Conservation (phyloP, 2,113 vertebrate species). For the Myodes glareolus region DNA sequence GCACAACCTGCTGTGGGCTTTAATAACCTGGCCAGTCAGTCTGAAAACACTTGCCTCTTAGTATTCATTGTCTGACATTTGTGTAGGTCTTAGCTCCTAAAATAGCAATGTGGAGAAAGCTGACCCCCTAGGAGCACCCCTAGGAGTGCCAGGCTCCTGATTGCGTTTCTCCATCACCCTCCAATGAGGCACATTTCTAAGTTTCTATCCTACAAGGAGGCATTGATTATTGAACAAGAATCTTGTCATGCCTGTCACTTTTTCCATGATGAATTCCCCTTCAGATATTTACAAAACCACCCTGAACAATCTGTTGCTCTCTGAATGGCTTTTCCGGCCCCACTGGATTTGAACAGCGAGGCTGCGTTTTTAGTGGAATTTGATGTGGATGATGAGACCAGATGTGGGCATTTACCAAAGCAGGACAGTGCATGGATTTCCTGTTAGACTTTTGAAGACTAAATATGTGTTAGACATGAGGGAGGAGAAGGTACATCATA, state of each 20-base stretch:
- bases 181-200: neutral
- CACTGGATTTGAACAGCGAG: conserved; percentile 55
- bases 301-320: conserved; percentile 26
- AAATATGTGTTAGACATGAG: conserved; percentile 52
- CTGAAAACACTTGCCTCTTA: conserved; percentile 1
- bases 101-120: neutral
- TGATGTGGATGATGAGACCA: conserved; percentile 34
- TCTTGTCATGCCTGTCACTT: conserved; percentile 41
- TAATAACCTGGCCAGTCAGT: neutral
- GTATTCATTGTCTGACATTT: conserved; percentile 33
- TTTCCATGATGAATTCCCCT: conserved; percentile 60
- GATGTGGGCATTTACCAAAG: conserved; percentile 66
- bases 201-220: neutral
- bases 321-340: neutral
- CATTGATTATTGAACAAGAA: conserved; percentile 59
- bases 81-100: neutral
- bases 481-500: conserved; percentile 63
- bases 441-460: conserved; percentile 60
- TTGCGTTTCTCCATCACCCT: neutral
- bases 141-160: neutral
- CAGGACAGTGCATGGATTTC: conserved; percentile 38
- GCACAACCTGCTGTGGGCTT: neutral
- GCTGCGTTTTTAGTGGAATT: conserved; percentile 61
- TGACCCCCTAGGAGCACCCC: neutral
- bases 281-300: conserved; percentile 59